Evolutionary conservation across 64 coral and sea anemone species (phyloP), one percentile per base, ranked within the genome.

Genomic region (Stichodactyla mertensii): DNA sequence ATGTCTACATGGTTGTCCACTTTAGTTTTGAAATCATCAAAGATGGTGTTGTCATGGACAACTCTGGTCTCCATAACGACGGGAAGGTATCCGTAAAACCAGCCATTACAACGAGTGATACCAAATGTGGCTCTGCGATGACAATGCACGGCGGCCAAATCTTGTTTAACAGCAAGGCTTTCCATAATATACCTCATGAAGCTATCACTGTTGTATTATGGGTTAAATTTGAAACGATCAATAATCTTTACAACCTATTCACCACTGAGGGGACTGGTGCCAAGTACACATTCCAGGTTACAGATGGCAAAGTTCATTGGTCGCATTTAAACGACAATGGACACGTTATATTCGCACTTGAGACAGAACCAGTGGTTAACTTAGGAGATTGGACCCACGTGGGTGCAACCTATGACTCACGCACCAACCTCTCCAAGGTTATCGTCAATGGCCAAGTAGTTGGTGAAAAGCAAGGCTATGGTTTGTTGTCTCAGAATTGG

Each of bases 401-500:
- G 12, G 89, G 90, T 80, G 96, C 86, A 4, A 99, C 96, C 16
- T 99, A 99, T 58, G 96, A 99, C 61, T 89, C 96, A 11, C 85
- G 91, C 18, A 95, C 88, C 27, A 94, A 95, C 24, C 88, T 86
- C 27, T 92, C 86, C 66, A 98, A 98, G 79, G 86, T 98, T 36
- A 89, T 95, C 18, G 90, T 98, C 7, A 95, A 98, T 64, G 96
- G 96, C 27, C 71, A 71, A 45, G 87, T 98, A 23, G 85, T 94
- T 6, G 93, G 88, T 15, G 92, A 98, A 74, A 95, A 87, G 24
- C 80, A 95, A 59, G 96, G 92, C 5, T 57, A 86, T 14, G 96
- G 96, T 1, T 58, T 90, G 77, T 79, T 98, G 36, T 98, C 96
- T 23, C 96, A 98, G 61, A 89, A 95, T 85, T 98, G 96, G 96